These are phyloP conservation scores for Euplagia quadripunctaria DNA, from an alignment of 2,888 invertebrate species.

Conservation along the genomic window DNA sequence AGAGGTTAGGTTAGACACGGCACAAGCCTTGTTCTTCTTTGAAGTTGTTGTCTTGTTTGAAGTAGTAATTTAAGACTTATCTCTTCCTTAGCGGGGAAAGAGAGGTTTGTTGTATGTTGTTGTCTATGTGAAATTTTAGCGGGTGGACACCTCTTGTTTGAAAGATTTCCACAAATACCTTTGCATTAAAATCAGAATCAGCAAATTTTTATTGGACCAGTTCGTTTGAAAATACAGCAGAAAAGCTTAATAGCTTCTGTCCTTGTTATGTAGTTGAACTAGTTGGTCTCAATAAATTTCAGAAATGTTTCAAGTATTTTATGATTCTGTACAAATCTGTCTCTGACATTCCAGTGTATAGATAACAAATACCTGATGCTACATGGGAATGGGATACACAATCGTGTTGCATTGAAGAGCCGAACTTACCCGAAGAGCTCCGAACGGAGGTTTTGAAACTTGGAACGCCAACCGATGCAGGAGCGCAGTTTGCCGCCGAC, in stretches of 20 bases:
- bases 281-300: background rate
- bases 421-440: constrained; percentile 62
- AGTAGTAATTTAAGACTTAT: no score
- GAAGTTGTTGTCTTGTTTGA: no score
- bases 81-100: no score
- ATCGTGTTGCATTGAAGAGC: constrained; percentile 53
- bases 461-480: constrained; percentile 57
- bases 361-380: constrained; percentile 53
- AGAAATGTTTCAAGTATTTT: constrained; percentile 29
- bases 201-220: no score
- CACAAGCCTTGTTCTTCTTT: no score
- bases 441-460: constrained; percentile 65
- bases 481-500: constrained; percentile 69
- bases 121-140: no score
- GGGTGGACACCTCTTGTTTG: no score
- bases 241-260: background rate
- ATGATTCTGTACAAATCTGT: constrained; percentile 42
- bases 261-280: background rate
- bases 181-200: no score
- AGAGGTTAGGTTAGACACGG: no score
- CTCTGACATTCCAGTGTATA: constrained; percentile 49
- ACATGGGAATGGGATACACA: constrained; percentile 56
- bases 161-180: no score
- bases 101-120: no score
- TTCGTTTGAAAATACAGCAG: no score